Evolutionary conservation across 2,797 vertebrate genomes (phyloP), one percentile per base, ranked within the genome.

Genomic region (Lithobates sylvaticus): DNA sequence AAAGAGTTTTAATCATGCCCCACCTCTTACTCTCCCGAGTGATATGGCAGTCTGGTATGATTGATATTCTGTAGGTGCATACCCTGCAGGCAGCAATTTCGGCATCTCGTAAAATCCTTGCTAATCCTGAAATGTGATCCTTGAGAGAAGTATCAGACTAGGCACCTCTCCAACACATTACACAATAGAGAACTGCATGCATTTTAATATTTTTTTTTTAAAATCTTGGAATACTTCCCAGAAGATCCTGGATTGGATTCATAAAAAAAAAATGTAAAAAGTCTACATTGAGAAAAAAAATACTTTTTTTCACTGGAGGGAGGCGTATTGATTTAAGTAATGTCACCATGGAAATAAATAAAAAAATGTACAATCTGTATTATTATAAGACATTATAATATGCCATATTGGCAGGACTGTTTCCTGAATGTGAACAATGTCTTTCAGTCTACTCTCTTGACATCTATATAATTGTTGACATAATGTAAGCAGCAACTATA

Each of bases 121-220:
- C 76, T 85, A 87, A 87, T 89, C 89, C 88, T 88, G 81, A 85
- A 85, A 89, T 85, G 87, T 87, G 73, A 87, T 88, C 84, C 77
- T 47, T 18, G 34, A 81, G 85, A 58, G 27, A 73, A 84, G 79
- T 81, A 81, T 84, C 69, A 86, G 15, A 26, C 73, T 81, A 70
- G 89, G 85, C 61, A 9, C 15, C 73, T 61, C 27, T 88, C 89
- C 89, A 90, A 80, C 64, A 26, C 69, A 82, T 87, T 89, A 87
- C 36, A 81, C 88, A 89, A 88, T 77, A 18, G 29, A 84, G 80
- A 64, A 26, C 50, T 87, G 80, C 44, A 58, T 69, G 81, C 44
- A 7, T 67, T 79, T 84, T 79, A 83, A 81, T 87, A 78, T 85
- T 82, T 69, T 84, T 87, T 68, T 84, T 87, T 68, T 68, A 67